Base-by-base conservation (phyloP, 2,797 vertebrate species). In the Microhierax caerulescens region DNA sequence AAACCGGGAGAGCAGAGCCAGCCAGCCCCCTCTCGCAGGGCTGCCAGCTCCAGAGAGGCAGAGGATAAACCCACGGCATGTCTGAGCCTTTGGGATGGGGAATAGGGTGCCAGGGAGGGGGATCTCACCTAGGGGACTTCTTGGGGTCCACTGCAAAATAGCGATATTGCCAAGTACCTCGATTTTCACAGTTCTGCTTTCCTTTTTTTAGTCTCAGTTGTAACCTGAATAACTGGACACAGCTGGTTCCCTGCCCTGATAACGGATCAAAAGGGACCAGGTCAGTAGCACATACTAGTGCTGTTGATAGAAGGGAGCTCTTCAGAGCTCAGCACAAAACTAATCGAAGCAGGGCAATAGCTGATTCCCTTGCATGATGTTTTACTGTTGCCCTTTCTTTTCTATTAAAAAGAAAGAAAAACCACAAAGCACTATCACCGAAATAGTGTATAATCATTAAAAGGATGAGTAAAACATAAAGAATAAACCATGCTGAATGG, bases 1-100 rank as follows among this genome's bases (percentile, higher is more conserved):
- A 95, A 94, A 89, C 88, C 92, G 63, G 4, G 4, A 85, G 78
- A 77, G 28, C 45, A 50, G 72, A 93, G 65, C 63, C 63, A 90
- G 76, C 73, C 95, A 93, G 67, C 27, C 84, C 69, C 77, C 30
- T 54, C 22, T 73, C 87, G 88, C 9, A 13, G 82, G 74, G 76
- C 61, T 93, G 69, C 83, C 41, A 69, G 56, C 39, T 88, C 57
- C 57, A 32, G 64, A 50, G 81, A 57, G 25, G 63, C 7, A 2
- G 2, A 0, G 0, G 68, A 27, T 50, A 30, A 41, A 95, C 41
- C 77, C 54, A 34, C 47, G 53, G 43, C 32, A 25, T 20, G 16
- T 72, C 81, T 22, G 32, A 69, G 32, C 13, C 77, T 70, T 74
- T 27, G 37, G 36, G 3, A 19, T 24, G 23, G 30, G 67, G 56